A percentile compares a stretch with the other conserved stretches of the same genome.
Evolutionary conservation across 1,140 invertebrate genomes (phyloP).

Genomic region (Geopemphigus sp.): DNA sequence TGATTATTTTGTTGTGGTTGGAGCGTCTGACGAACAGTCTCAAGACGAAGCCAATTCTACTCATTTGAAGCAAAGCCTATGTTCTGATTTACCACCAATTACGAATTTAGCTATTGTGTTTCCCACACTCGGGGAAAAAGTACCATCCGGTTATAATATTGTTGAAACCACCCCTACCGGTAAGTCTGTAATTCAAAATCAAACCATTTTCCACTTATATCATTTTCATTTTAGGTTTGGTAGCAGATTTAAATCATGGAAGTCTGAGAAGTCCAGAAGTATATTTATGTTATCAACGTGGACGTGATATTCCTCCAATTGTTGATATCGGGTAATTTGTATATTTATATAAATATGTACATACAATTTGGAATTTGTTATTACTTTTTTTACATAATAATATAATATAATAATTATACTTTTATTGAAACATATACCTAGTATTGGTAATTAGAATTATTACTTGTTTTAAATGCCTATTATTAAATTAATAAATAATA

Average conservation of each 20-base stretch:
- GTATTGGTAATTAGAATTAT: too few relatives aligned
- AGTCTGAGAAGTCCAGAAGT: constrained; percentile 89
- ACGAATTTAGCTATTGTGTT: constrained; percentile 93
- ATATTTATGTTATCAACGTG: constrained; percentile 87
- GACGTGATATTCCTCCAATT: constrained; percentile 91
- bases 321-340: constrained; percentile 89
- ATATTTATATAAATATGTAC: neutral
- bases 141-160: constrained; percentile 76
- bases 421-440: neutral
- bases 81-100: constrained; percentile 71
- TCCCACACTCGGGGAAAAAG: constrained; percentile 78
- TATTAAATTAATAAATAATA: too few relatives aligned
- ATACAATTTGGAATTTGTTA: neutral
- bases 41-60: constrained; percentile 77
- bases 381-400: neutral
- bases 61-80: constrained; percentile 68
- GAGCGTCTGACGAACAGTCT: constrained; percentile 76
- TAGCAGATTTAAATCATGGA: constrained; percentile 95
- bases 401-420: neutral
- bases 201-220: neutral
- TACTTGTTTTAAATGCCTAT: too few relatives aligned
- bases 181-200: constrained; percentile 50
- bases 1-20: constrained; percentile 97
- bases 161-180: constrained; percentile 83
- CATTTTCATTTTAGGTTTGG: constrained; percentile 59